Evolutionary conservation across 2,113 vertebrate genomes (phyloP).

Genomic region (Isichthys henryi): DNA sequence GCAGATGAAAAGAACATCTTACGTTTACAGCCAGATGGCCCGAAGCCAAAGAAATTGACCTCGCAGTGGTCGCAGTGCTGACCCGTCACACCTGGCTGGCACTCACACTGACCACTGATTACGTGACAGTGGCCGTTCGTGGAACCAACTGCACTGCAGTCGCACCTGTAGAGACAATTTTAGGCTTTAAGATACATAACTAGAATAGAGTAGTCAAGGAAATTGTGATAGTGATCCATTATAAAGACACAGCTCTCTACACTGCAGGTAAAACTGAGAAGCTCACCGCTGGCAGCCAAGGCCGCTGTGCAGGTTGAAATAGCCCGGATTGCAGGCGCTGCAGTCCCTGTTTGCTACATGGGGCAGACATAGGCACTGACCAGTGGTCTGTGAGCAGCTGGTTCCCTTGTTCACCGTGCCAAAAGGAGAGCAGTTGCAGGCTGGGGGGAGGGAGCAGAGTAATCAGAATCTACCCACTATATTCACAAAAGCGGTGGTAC

Average conservation of each 20-base stretch:
- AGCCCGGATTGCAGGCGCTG: conserved; percentile 76
- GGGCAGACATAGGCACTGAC: conserved; percentile 81
- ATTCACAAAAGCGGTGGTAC: background rate
- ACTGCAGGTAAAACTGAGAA: background rate
- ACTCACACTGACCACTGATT: conserved; percentile 81
- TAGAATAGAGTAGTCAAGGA: background rate
- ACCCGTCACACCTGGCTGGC: conserved; percentile 81
- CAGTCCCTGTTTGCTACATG: conserved; percentile 80
- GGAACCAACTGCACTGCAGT: conserved; percentile 82
- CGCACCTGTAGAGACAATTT: conserved; percentile 64
- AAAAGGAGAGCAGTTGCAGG: conserved; percentile 72
- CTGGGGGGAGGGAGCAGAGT: conserved; percentile 44
- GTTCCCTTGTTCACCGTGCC: conserved; percentile 69
- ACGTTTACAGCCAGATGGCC: conserved; percentile 93
- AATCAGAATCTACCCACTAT: background rate
- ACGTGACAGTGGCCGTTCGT: conserved; percentile 89
- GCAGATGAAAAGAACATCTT: conserved; percentile 40
- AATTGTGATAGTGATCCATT: background rate
- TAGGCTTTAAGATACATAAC: background rate
- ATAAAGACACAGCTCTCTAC: background rate
- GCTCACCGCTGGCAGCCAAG: conserved; percentile 79
- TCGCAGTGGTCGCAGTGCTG: conserved; percentile 81
- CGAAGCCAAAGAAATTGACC: conserved; percentile 85
- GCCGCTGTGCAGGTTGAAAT: conserved; percentile 81
- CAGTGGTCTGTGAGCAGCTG: conserved; percentile 74